These are phyloP conservation scores for Tiphia femorata DNA, from an alignment of 2,888 invertebrate genomes.

Conservation along the genomic window DNA sequence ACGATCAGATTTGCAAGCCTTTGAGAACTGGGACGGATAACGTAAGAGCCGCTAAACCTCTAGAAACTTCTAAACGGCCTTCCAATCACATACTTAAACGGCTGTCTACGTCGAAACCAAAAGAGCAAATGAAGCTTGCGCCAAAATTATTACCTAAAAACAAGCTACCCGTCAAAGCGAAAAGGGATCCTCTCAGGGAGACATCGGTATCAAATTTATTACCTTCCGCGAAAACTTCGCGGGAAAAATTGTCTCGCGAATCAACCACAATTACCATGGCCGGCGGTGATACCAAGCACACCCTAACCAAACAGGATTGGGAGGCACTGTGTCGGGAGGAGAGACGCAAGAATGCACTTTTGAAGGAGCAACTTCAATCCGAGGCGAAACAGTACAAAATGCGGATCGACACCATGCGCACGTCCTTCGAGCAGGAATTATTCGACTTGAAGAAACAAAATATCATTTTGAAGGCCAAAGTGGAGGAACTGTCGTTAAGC, in stretches of 20 bases:
- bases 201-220: constrained; percentile 30
- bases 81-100: constrained; percentile 12
- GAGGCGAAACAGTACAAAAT: constrained; percentile 59
- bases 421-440: constrained; percentile 61
- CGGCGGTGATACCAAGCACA: constrained; percentile 52
- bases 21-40: constrained; percentile 48
- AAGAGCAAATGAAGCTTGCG: constrained; percentile 42
- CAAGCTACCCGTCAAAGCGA: constrained; percentile 39
- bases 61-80: constrained; percentile 38
- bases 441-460: constrained; percentile 63
- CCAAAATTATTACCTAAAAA: constrained; percentile 42
- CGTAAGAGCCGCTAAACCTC: constrained; percentile 30
- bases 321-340: constrained; percentile 61
- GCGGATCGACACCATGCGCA: constrained; percentile 59
- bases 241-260: constrained; percentile 37
- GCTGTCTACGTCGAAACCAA: constrained; percentile 36
- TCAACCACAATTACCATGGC: constrained; percentile 35
- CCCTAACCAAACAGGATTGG: constrained; percentile 49
- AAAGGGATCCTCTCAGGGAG: constrained; percentile 42
- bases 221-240: constrained; percentile 19
- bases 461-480: constrained; percentile 60
- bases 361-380: constrained; percentile 60
- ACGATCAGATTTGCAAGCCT: constrained; percentile 58
- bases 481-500: constrained; percentile 55
- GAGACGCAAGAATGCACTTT: constrained; percentile 53